Conservation (phyloP, 2,888 invertebrate species). For the Leptopilina syphax region DNA sequence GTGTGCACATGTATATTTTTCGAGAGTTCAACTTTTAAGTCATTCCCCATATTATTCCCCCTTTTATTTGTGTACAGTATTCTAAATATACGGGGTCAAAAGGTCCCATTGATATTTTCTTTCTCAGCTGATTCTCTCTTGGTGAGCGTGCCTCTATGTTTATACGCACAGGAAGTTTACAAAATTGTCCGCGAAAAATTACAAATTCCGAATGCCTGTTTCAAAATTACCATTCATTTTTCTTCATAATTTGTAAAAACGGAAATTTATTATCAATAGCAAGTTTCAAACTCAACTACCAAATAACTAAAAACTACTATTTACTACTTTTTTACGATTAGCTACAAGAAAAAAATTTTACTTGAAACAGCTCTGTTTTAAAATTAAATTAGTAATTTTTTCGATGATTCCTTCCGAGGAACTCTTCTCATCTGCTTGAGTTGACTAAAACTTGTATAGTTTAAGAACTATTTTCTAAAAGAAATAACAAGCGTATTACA, state of each 20-base stretch:
- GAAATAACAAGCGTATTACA: not conserved
- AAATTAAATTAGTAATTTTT: too few species aligned
- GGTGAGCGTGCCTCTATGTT: not conserved
- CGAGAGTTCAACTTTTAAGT: constrained; percentile 9
- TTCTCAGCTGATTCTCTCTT: constrained; percentile 9
- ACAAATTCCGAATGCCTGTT: not conserved
- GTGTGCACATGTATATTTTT: constrained; percentile 18
- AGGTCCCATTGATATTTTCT: constrained; percentile 37
- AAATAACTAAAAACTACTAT: too few species aligned
- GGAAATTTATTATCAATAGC: too few species aligned
- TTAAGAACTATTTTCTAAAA: constrained; percentile 1
- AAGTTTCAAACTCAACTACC: too few species aligned
- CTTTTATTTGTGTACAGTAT: constrained; percentile 28
- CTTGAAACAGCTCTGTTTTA: not conserved
- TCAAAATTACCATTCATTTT: too few species aligned
- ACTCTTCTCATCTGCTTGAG: too few species aligned
- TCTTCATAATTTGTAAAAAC: too few species aligned
- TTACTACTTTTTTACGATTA: too few species aligned
- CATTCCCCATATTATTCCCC: constrained; percentile 13
- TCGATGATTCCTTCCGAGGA: too few species aligned
- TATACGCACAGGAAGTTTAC: constrained; percentile 35
- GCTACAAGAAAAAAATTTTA: too few species aligned
- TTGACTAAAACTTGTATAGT: too few species aligned
- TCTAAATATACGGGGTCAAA: constrained; percentile 36
- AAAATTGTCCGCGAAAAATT: constrained; percentile 8